Evolutionary conservation across 2,888 invertebrate species (phyloP).

Genomic region (Xanthostigma xanthostigma): DNA sequence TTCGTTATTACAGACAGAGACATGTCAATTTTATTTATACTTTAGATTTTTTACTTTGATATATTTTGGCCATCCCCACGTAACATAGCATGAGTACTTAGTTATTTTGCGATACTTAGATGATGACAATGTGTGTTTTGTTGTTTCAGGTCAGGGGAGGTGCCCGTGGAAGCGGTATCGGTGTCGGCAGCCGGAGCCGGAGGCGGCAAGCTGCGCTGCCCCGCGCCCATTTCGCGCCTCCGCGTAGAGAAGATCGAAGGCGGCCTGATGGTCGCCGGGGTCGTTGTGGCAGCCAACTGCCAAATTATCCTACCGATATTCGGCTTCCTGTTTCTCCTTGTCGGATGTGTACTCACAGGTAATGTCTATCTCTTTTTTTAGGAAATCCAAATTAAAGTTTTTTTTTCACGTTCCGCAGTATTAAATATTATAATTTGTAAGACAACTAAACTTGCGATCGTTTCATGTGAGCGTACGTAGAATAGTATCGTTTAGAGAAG

Average conservation of each 20-base stretch:
- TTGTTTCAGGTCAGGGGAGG: slow-evolving; percentile 40
- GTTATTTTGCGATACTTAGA: not conserved
- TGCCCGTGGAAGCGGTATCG: slow-evolving; percentile 36
- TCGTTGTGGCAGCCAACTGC: slow-evolving; percentile 62
- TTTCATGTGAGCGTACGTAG: no score
- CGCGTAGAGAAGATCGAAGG: slow-evolving; percentile 65
- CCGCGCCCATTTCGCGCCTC: slow-evolving; percentile 50
- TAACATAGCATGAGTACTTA: no score
- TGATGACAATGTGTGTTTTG: slow-evolving; percentile 5
- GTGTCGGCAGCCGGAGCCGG: slow-evolving; percentile 19
- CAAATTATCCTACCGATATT: slow-evolving; percentile 63
- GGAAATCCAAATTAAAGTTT: not conserved
- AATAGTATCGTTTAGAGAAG: no score
- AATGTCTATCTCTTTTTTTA: slow-evolving; percentile 9
- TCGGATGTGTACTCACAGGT: slow-evolving; percentile 63
- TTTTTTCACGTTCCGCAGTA: no score
- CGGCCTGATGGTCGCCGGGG: slow-evolving; percentile 59
- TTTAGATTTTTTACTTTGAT: no score
- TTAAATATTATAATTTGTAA: no score
- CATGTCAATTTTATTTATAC: no score
- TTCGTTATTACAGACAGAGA: no score
- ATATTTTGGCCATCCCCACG: no score
- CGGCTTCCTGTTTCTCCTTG: slow-evolving; percentile 59
- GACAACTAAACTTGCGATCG: no score
- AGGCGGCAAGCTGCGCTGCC: slow-evolving; percentile 33